These are phyloP conservation scores for Zonitis immaculata DNA, from an alignment of 2,888 invertebrate species.

Conservation along the genomic window DNA sequence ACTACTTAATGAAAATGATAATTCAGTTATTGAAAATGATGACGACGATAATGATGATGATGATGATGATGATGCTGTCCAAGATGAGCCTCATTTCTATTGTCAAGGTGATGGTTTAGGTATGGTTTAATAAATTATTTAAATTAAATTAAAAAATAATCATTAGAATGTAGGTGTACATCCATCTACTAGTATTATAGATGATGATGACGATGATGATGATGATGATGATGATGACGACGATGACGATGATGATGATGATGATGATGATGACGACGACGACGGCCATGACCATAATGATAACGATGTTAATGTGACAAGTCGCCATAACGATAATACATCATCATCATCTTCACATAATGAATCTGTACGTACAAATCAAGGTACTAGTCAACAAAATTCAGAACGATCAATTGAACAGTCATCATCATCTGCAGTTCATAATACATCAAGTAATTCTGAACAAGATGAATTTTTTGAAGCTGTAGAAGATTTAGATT, in stretches of 20 bases:
- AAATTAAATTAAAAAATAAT: background rate
- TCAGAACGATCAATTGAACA: too few species aligned
- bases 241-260: too few species aligned
- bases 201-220: slow-evolving; percentile 34
- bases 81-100: slow-evolving; percentile 45
- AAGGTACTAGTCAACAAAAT: too few species aligned
- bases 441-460: background rate
- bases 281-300: background rate
- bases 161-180: slow-evolving; percentile 39
- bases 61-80: slow-evolving; percentile 22
- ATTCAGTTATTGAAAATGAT: slow-evolving; percentile 6
- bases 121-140: slow-evolving; percentile 20
- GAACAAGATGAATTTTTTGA: slow-evolving; percentile 14
- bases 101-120: slow-evolving; percentile 49
- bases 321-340: background rate
- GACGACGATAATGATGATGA: too few species aligned
- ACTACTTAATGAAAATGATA: slow-evolving; percentile 33
- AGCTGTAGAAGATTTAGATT: slow-evolving; percentile 9
- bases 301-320: slow-evolving; percentile 7
- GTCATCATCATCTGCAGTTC: too few species aligned
- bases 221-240: slow-evolving; percentile 20
- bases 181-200: slow-evolving; percentile 41
- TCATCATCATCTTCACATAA: slow-evolving; percentile 5
- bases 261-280: too few species aligned
- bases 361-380: slow-evolving; percentile 7